Evolutionary conservation across 2,113 vertebrate species (phyloP).

Genomic region (Pomatorhinus ruficollis): DNA sequence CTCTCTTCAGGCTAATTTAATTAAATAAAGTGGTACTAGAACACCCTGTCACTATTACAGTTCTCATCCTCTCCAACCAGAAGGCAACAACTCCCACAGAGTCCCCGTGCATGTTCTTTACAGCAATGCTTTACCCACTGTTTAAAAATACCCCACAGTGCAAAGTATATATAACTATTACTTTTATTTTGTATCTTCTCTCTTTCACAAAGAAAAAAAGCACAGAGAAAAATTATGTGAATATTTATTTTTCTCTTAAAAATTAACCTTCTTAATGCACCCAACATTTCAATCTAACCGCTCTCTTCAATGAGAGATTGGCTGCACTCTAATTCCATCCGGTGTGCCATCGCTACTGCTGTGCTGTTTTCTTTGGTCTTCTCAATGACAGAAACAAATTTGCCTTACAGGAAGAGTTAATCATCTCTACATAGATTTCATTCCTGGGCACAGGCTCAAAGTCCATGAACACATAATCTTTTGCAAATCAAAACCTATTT

Average conservation of each 20-base stretch:
- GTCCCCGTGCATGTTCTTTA: not conserved
- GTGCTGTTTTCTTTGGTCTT: not conserved
- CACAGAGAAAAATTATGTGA: not conserved
- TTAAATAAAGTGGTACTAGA: conserved; percentile 40
- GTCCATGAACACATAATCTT: conserved; percentile 45
- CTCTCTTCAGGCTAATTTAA: conserved; percentile 42
- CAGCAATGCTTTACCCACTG: not conserved
- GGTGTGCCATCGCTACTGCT: not conserved
- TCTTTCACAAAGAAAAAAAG: not conserved
- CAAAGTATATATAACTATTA: not conserved
- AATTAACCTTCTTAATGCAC: not conserved
- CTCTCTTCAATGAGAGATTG: not conserved
- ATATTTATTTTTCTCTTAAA: not conserved
- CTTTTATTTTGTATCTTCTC: not conserved
- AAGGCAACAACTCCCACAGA: conserved; percentile 26
- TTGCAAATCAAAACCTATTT: conserved; percentile 45
- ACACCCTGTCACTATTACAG: not conserved
- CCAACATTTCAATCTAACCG: not conserved
- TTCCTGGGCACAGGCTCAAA: conserved; percentile 9
- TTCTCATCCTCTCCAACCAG: not conserved
- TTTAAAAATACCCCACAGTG: not conserved
- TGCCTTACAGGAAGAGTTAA: not conserved
- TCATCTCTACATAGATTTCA: conserved; percentile 20
- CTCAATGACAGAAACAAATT: conserved; percentile 47
- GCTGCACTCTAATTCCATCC: not conserved